Conservation (phyloP, 2,797 vertebrate genomes). For the Cossypha polioptera region DNA sequence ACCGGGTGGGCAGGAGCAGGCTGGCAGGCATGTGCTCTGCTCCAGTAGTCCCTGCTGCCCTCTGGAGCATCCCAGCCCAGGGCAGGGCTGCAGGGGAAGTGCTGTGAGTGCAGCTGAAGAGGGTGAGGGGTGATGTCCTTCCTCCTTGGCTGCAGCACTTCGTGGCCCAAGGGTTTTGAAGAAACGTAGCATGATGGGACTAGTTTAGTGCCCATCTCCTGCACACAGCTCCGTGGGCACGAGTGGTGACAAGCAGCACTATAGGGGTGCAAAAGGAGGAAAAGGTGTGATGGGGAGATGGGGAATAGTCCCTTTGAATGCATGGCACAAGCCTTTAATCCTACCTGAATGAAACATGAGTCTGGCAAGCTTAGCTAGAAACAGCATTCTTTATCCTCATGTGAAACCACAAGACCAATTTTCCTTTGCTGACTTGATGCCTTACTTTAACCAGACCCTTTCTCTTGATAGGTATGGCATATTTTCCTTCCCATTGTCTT, state of each 20-base stretch:
- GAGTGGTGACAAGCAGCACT: fast-evolving
- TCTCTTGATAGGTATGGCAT: not conserved
- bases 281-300: not conserved
- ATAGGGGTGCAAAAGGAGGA: not conserved
- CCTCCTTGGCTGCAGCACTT: fast-evolving
- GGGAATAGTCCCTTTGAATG: not conserved
- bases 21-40: not conserved
- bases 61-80: not conserved
- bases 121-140: fast-evolving
- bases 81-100: not conserved
- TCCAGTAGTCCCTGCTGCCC: not conserved
- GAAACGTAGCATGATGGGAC: fast-evolving
- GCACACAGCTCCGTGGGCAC: not conserved
- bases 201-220: not conserved
- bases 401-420: not conserved
- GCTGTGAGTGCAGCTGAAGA: fast-evolving
- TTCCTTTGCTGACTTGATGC: not conserved
- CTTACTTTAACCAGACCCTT: not conserved
- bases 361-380: not conserved
- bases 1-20: fast-evolving
- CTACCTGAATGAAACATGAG: not conserved
- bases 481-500: not conserved
- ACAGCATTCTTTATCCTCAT: not conserved
- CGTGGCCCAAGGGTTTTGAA: fast-evolving
- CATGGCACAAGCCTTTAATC: not conserved